Conservation (phyloP, 2,113 vertebrate genomes). For the Ciconia maguari region DNA sequence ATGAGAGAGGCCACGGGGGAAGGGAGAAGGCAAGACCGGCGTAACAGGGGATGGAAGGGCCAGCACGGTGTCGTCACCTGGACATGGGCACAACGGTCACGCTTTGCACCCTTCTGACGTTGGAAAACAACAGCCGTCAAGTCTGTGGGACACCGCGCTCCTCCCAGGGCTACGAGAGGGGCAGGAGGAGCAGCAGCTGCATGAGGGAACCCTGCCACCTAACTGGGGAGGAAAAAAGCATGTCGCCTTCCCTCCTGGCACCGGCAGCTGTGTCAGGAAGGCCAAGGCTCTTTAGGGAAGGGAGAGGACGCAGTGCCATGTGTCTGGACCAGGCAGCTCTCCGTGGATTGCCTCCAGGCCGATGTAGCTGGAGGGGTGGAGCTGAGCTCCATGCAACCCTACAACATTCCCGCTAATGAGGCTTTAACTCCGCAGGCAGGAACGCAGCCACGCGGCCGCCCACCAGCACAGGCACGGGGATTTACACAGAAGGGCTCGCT, state of each 20-base stretch:
- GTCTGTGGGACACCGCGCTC: background rate
- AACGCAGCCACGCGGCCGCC: background rate
- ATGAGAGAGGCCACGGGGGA: background rate
- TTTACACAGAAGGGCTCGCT: background rate
- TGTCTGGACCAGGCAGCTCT: background rate
- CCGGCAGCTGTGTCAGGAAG: rapidly evolving
- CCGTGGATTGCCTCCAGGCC: background rate
- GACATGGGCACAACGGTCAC: background rate
- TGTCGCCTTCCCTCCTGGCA: background rate
- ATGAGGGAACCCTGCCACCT: background rate
- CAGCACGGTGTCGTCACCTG: background rate
- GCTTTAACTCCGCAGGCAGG: background rate
- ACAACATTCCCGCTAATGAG: background rate
- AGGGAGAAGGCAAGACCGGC: background rate
- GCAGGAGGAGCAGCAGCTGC: background rate
- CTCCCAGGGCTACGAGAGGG: background rate
- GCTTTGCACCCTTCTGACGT: background rate
- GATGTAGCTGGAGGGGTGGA: conserved; percentile 19
- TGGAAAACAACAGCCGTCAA: background rate
- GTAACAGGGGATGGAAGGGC: background rate
- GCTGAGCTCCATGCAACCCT: background rate
- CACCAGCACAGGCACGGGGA: background rate
- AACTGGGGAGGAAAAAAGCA: background rate
- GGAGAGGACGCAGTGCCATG: background rate
- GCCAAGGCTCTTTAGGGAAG: background rate